phyloP scores from a whole-genome alignment of 2,113 vertebrate genomes.

The Sorex araneus region DNA sequence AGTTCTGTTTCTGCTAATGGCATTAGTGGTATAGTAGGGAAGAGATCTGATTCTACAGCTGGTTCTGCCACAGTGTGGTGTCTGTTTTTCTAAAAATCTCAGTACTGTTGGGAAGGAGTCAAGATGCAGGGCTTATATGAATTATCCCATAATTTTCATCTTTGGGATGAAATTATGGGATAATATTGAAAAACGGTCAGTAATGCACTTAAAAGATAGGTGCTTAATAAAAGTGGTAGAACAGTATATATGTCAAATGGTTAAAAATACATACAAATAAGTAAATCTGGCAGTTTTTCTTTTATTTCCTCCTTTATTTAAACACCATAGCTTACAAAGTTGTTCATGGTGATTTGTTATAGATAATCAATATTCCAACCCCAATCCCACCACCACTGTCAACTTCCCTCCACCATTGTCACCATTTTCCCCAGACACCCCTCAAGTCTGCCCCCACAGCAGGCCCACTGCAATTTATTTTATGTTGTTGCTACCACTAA shows the following conservation, averaged over 20 bases:
- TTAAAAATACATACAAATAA: constrained; percentile 18
- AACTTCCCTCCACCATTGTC: no score
- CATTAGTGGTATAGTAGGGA: background rate
- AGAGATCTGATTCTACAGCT: background rate
- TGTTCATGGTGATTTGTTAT: no score
- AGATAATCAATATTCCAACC: no score
- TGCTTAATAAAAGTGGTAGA: constrained; percentile 38
- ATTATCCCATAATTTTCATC: no score
- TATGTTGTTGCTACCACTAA: no score
- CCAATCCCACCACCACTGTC: no score
- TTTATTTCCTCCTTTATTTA: background rate
- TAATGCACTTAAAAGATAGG: background rate
- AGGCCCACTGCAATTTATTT: no score
- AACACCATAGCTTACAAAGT: no score
- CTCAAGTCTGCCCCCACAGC: no score
- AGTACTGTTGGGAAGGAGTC: background rate
- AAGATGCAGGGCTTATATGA: constrained; percentile 22
- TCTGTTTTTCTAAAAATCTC: constrained; percentile 2
- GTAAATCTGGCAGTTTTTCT: background rate
- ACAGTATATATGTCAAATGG: background rate
- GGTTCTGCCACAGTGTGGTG: background rate
- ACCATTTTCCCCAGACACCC: no score
- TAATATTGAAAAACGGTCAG: background rate
- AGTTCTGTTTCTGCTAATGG: constrained; percentile 26
- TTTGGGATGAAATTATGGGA: background rate